Percentiles rank a stretch among this genome's conserved stretches.
Evolutionary conservation across 2,113 vertebrate species (phyloP).

Genomic region (Pseudorasbora parva): DNA sequence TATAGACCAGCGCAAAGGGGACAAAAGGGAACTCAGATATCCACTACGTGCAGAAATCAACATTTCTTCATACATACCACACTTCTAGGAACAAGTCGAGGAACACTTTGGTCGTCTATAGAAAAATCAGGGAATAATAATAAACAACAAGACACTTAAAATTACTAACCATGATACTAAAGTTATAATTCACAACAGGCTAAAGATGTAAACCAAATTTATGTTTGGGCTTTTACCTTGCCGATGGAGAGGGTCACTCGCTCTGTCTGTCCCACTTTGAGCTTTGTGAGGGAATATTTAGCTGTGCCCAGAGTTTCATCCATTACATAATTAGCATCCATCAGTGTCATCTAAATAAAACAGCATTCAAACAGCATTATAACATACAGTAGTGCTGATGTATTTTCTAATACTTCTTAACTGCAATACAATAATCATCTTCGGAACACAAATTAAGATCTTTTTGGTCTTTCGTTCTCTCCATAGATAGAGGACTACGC

Average conservation of each 20-base stretch:
- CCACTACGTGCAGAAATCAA: not conserved
- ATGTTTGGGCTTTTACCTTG: slow-evolving; percentile 76
- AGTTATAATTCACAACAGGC: not conserved
- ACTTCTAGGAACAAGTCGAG: slow-evolving; percentile 90
- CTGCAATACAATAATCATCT: not conserved
- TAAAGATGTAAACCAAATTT: not conserved
- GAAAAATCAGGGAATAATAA: slow-evolving; percentile 39
- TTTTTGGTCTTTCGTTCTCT: too few relatives aligned
- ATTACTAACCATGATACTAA: not conserved
- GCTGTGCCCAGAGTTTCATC: slow-evolving; percentile 92
- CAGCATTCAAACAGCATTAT: not conserved
- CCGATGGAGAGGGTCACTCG: slow-evolving; percentile 85
- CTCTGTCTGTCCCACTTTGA: slow-evolving; percentile 85
- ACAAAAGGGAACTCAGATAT: not conserved
- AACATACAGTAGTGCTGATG: not conserved
- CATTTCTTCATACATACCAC: slow-evolving; percentile 76
- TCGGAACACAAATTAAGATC: too few relatives aligned
- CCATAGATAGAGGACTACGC: too few relatives aligned
- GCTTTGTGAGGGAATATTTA: slow-evolving; percentile 79
- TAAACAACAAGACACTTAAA: slow-evolving; percentile 41
- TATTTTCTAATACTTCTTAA: not conserved
- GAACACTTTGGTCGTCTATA: slow-evolving; percentile 89
- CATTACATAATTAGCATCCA: slow-evolving; percentile 98
- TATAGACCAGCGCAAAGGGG: not conserved
- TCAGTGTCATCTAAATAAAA: slow-evolving; percentile 86